These are phyloP conservation scores for Chlorocebus sabaeus DNA, from an alignment of 2,113 vertebrate species.

Conservation along the genomic window DNA sequence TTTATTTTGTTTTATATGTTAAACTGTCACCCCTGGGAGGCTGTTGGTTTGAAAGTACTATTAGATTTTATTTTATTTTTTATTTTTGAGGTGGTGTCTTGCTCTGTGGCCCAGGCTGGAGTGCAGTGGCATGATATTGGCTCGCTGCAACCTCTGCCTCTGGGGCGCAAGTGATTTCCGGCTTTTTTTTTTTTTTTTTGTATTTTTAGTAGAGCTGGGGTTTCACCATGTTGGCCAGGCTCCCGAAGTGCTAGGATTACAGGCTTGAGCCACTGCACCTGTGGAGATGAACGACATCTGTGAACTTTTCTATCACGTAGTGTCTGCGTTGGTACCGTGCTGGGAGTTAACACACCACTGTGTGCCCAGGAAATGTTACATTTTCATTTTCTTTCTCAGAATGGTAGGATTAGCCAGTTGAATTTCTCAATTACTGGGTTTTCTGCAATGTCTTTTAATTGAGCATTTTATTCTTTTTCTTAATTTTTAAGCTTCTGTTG, in stretches of 20 bases:
- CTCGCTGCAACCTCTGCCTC: too few species aligned
- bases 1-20: neutral
- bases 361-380: neutral
- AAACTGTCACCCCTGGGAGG: neutral
- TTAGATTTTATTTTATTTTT: neutral
- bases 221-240: too few species aligned
- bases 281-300: too few species aligned
- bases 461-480: neutral
- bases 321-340: neutral
- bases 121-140: too few species aligned
- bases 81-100: too few species aligned
- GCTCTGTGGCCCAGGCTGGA: too few species aligned
- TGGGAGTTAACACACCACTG: neutral
- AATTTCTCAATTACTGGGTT: neutral
- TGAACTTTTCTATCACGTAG: neutral
- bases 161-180: too few species aligned
- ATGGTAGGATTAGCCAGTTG: neutral
- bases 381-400: neutral
- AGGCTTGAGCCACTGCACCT: rapidly evolving
- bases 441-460: neutral
- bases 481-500: neutral
- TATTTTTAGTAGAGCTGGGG: too few species aligned
- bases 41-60: neutral
- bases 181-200: too few species aligned
- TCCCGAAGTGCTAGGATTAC: too few species aligned